Evolutionary conservation across 2,888 invertebrate genomes (phyloP).

Genomic region (Rotaria socialis): DNA sequence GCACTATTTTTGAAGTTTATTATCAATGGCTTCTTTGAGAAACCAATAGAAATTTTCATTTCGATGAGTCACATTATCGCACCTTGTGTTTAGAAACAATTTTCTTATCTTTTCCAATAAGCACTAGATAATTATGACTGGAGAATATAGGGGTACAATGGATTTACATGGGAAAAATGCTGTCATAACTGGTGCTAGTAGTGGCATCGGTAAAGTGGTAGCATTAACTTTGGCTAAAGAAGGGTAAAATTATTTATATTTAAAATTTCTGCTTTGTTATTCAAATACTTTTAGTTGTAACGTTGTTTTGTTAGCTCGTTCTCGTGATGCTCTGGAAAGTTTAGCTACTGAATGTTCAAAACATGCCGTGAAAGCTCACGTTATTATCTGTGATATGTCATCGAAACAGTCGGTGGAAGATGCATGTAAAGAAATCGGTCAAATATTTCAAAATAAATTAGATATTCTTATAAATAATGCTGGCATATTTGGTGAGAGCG

Average conservation of each 20-base stretch:
- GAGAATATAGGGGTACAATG: neutral
- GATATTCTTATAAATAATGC: constrained; percentile 15
- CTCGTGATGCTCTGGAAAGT: neutral
- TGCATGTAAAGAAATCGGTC: neutral
- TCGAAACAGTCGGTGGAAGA: neutral
- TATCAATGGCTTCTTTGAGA: too few relatives aligned
- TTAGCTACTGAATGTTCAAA: neutral
- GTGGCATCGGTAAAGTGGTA: neutral
- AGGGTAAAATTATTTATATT: neutral
- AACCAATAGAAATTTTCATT: too few relatives aligned
- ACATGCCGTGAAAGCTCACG: neutral
- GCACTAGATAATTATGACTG: neutral
- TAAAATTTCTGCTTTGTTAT: neutral
- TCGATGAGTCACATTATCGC: too few relatives aligned
- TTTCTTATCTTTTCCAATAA: too few relatives aligned
- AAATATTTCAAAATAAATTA: neutral
- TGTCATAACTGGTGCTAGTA: neutral
- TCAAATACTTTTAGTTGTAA: neutral
- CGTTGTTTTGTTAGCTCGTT: constrained; percentile 2
- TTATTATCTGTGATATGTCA: neutral
- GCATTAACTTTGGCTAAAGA: constrained; percentile 16
- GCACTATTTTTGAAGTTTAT: too few relatives aligned
- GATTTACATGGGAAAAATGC: constrained; percentile 17
- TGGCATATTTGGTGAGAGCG: neutral
- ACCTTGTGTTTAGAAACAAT: too few relatives aligned